A percentile compares a stretch with the other conserved stretches of the same genome.
Conservation (phyloP, 2,113 vertebrate genomes). For the Passer domesticus region DNA sequence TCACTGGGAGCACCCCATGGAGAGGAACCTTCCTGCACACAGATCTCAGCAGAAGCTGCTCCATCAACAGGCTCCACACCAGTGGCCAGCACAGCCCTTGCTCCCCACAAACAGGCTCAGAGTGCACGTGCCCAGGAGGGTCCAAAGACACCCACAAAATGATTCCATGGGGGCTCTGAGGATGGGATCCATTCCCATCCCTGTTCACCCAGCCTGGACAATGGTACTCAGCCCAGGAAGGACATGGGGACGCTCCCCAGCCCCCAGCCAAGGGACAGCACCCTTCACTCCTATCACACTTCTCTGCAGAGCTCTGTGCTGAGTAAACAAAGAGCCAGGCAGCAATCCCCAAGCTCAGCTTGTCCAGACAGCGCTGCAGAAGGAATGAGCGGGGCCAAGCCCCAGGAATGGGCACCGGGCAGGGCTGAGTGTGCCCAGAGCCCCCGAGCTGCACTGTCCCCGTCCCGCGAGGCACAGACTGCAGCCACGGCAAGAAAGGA, state of each 20-base stretch:
- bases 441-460: background rate
- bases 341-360: background rate
- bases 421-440: background rate
- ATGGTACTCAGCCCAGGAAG: background rate
- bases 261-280: background rate
- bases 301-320: background rate
- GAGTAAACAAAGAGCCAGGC: slow-evolving; percentile 20
- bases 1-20: accelerated
- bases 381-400: background rate
- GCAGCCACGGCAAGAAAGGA: background rate
- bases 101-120: accelerated
- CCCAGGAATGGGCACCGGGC: background rate
- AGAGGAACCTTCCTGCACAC: background rate
- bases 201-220: no score
- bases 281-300: background rate
- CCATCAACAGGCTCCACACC: accelerated
- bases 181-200: background rate
- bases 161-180: background rate
- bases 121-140: background rate
- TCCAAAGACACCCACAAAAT: background rate
- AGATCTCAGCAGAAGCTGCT: background rate
- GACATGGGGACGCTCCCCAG: background rate
- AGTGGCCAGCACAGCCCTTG: background rate
- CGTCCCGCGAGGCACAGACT: background rate
- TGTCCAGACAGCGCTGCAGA: background rate